These are phyloP conservation scores for Lasioglossum figueresi DNA, from an alignment of 2,888 invertebrate genomes.

Conservation along the genomic window DNA sequence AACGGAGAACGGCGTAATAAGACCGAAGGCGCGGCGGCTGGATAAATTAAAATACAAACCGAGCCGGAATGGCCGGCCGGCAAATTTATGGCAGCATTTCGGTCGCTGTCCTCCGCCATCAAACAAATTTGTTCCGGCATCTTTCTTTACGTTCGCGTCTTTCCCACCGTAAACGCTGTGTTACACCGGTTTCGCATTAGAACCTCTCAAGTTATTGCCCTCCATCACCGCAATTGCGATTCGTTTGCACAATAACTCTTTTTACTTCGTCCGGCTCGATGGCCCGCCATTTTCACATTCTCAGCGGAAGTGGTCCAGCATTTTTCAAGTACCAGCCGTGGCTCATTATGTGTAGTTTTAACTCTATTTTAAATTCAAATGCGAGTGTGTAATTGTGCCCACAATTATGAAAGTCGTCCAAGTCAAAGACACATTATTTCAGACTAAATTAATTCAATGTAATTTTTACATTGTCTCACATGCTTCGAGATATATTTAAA, in stretches of 20 bases:
- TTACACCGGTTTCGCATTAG: not conserved
- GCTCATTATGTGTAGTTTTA: no score
- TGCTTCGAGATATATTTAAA: no score
- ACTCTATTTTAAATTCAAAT: no score
- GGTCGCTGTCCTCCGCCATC: not conserved
- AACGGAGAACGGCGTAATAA: conserved; percentile 6
- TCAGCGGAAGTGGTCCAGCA: not conserved
- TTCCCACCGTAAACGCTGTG: not conserved
- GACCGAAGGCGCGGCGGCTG: not conserved
- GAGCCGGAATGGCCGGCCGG: not conserved
- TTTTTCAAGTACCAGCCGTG: not conserved
- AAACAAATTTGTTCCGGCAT: conserved; percentile 11
- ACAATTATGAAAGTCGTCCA: no score
- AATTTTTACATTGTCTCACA: no score
- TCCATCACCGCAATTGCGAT: not conserved
- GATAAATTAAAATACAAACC: not conserved
- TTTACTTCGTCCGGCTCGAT: not conserved
- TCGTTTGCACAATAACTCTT: not conserved
- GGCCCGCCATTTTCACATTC: not conserved
- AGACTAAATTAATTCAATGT: no score
- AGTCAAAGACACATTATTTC: no score
- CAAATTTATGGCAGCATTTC: not conserved
- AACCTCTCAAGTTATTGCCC: not conserved
- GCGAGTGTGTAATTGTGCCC: no score
- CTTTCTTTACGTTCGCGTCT: not conserved